Base-by-base conservation (phyloP, 1,140 invertebrate genomes). In the Archivesica marissinica region DNA sequence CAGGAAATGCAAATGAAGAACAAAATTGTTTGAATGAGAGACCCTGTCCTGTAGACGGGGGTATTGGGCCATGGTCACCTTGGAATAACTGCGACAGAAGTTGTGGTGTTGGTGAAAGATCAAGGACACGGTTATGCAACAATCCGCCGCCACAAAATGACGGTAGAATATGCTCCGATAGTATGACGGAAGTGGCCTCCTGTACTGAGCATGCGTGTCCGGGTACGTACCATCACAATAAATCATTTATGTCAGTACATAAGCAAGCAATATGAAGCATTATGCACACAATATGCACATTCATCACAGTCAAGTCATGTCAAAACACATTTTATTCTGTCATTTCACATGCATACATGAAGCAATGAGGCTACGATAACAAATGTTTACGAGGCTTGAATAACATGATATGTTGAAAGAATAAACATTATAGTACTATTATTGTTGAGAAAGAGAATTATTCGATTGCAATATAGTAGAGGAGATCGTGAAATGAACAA, bases 51-150 rank as follows among this genome's bases (percentile, higher is more conserved):
- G 75, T 90, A 76, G 94, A 96, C 82, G 95, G 96, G 2, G 94
- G 93, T 6, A 96, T 96, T 96, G 94, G 95, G 61, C 79, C 92
- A 0, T 97, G 96, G 96, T 91, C 92, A 28, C 52, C 90, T 4
- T 96, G 96, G 96, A 94, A 94, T 38, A 92, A 94, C 20, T 96
- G 96, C 90, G 95, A 96, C 6, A 93, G 95, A 30, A 94, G 94
- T 7, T 96, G 96, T 88, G 96, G 95, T 6, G 89, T 94, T 6
- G 89, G 89, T 33, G 35, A 38, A 52, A 66, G 39, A 38, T 23
- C n/a, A 30, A 56, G 80, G 41, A 25, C 28, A 39, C 35, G 80
- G 23, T 20, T 25, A 2, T 83, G 80, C 28, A 64, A 70, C 35
- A 47, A 61, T 41, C 80, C 80, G 6, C n/a, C 33, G 6, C 80